phyloP scores from a whole-genome alignment of 2,113 vertebrate genomes.

The Peucedramus taeniatus region DNA sequence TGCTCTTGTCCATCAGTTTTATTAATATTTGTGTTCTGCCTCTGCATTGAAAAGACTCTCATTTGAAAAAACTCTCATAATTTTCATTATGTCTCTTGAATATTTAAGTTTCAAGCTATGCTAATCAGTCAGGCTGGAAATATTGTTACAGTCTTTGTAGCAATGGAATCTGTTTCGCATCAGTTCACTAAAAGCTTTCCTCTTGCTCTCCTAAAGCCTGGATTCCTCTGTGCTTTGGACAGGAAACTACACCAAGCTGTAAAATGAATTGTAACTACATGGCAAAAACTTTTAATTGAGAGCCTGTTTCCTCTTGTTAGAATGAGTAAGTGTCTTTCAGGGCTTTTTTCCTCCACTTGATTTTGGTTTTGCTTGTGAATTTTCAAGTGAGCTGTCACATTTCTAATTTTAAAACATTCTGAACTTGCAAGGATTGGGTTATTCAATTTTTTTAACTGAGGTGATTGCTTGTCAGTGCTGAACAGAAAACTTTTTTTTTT shows the following conservation, averaged over 20 bases:
- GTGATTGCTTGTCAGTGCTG: background rate
- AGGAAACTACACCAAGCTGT: background rate
- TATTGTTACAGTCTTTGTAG: background rate
- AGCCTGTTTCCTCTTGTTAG: background rate
- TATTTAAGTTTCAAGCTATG: background rate
- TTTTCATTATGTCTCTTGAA: background rate
- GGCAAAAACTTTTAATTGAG: background rate
- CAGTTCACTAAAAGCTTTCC: background rate
- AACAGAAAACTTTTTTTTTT: background rate
- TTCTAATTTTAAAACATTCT: constrained; percentile 36
- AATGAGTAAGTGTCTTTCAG: background rate
- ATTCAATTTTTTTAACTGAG: background rate
- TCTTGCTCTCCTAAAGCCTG: background rate
- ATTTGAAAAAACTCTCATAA: background rate
- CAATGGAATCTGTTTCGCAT: background rate
- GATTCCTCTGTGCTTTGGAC: background rate
- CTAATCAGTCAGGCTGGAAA: background rate
- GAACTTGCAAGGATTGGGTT: background rate
- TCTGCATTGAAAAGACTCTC: background rate
- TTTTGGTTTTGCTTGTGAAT: background rate
- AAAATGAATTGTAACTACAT: background rate
- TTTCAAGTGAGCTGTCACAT: constrained; percentile 30
- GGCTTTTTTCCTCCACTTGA: background rate
- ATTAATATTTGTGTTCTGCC: background rate
- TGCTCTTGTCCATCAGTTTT: background rate